A percentile compares a stretch with the other conserved stretches of the same genome.
Evolutionary conservation across 2,113 vertebrate species (phyloP).

Genomic region (Zosterops pallidus): DNA sequence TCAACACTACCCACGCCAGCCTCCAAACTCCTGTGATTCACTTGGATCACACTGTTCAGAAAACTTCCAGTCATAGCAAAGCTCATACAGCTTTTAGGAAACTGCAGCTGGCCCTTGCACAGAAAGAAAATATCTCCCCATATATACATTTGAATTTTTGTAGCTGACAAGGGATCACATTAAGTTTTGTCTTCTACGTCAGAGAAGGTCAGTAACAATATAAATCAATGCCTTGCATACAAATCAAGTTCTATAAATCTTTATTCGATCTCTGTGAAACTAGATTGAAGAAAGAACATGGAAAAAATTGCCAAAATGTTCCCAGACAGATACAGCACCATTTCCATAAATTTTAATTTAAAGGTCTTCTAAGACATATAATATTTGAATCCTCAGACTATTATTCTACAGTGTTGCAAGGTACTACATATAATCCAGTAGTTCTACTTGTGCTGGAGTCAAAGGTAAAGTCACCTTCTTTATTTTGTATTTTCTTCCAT

Average conservation of each 20-base stretch:
- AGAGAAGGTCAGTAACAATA: not conserved
- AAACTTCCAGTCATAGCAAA: not conserved
- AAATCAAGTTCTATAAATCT: not conserved
- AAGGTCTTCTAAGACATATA: not conserved
- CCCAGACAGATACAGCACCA: not conserved
- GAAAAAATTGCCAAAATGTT: not conserved
- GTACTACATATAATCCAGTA: not conserved
- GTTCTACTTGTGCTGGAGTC: not conserved
- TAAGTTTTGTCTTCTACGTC: not conserved
- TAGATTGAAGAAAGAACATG: not conserved
- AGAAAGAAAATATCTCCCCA: not conserved
- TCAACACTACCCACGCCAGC: not conserved
- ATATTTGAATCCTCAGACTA: not conserved
- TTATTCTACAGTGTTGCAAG: not conserved
- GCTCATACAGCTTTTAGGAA: not conserved
- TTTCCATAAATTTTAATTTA: not conserved
- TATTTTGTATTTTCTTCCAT: not conserved
- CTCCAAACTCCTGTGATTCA: not conserved
- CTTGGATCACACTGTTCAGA: accelerated
- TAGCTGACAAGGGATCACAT: not conserved
- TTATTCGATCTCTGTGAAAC: not conserved
- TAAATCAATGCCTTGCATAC: not conserved
- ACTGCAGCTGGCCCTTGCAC: not conserved
- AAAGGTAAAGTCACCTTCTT: not conserved
- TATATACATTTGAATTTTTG: not conserved